Conservation (phyloP, 2,113 vertebrate genomes). For the Capreolus pygargus region DNA sequence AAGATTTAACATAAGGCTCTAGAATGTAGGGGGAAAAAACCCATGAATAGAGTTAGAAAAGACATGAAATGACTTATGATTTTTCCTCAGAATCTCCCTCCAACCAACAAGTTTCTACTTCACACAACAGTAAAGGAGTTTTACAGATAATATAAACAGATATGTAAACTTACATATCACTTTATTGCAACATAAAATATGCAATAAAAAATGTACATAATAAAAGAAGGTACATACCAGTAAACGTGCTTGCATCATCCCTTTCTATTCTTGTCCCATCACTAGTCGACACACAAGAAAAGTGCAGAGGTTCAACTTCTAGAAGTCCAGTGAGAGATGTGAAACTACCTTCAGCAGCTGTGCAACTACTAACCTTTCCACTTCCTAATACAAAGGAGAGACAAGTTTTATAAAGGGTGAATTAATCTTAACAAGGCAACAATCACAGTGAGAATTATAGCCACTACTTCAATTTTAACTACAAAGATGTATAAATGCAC, state of each 20-base stretch:
- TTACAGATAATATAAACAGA: background rate
- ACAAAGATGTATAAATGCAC: background rate
- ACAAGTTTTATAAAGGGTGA: background rate
- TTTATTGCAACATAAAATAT: background rate
- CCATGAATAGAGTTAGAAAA: background rate
- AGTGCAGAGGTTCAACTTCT: slow-evolving; percentile 98
- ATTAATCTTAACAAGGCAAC: background rate
- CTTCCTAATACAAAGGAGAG: slow-evolving; percentile 85
- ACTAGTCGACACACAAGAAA: slow-evolving; percentile 98
- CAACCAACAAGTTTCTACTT: background rate
- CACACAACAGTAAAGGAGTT: background rate
- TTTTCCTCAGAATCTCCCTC: background rate
- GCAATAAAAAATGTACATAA: slow-evolving; percentile 74
- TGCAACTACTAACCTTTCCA: slow-evolving; percentile 94
- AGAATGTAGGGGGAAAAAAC: background rate
- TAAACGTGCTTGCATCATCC: slow-evolving; percentile 99
- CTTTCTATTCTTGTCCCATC: slow-evolving; percentile 99
- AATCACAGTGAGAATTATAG: background rate
- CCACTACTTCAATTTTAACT: background rate
- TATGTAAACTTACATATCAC: background rate
- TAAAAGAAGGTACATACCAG: slow-evolving; percentile 89
- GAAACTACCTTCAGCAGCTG: slow-evolving; percentile 98
- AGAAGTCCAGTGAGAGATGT: slow-evolving; percentile 97
- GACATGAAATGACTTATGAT: background rate
- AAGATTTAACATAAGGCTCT: background rate